Evolutionary conservation across 2,113 vertebrate genomes (phyloP).

Genomic region (Procavia capensis): DNA sequence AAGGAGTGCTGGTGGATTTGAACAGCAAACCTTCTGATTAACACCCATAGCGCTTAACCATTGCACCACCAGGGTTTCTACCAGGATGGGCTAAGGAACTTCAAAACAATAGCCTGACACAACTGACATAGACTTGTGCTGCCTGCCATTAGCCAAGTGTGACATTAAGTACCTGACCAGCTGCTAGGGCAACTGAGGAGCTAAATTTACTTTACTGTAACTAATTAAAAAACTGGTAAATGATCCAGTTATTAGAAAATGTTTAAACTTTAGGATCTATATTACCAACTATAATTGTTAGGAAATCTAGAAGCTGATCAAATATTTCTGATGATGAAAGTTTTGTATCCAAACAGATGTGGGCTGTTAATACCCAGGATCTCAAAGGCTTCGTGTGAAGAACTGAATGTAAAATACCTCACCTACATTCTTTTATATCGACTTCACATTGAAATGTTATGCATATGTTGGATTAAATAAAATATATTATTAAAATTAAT

Average conservation of each 20-base stretch:
- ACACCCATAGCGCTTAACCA: too few species aligned
- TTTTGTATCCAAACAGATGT: neutral
- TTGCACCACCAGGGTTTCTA: too few species aligned
- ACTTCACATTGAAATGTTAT: neutral
- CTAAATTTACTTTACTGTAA: constrained; percentile 8
- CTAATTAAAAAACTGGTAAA: neutral
- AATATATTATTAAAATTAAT: neutral
- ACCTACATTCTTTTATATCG: neutral
- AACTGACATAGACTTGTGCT: accelerated
- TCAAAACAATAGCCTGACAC: too few species aligned
- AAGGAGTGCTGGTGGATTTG: too few species aligned
- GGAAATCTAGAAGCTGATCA: neutral
- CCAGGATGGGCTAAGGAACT: too few species aligned
- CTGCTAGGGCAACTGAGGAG: neutral
- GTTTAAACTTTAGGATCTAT: neutral
- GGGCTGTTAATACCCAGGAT: neutral
- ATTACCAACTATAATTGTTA: neutral
- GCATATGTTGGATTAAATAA: neutral
- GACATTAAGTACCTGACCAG: neutral
- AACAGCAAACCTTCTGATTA: too few species aligned
- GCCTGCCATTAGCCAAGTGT: too few species aligned
- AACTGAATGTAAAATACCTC: neutral
- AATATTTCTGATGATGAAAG: constrained; percentile 10
- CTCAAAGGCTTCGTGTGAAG: neutral
- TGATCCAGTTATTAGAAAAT: constrained; percentile 3